These are phyloP conservation scores for Galagoides demidoff DNA, from an alignment of 2,797 vertebrate genomes.

Conservation along the genomic window DNA sequence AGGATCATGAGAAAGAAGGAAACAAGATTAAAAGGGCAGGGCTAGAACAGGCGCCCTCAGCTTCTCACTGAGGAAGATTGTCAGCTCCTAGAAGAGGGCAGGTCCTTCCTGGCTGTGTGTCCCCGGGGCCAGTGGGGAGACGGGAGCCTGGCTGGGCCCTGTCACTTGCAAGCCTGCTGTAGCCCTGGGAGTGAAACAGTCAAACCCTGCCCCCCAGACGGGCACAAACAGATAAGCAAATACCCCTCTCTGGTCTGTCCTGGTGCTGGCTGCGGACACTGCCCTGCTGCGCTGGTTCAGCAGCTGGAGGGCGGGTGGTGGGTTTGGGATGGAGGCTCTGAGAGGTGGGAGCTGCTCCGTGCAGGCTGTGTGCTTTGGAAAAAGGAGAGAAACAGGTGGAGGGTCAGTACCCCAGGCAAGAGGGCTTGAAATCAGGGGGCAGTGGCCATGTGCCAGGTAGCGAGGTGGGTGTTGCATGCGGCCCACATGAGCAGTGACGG, in stretches of 20 bases:
- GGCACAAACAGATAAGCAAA: background rate
- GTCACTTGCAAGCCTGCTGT: background rate
- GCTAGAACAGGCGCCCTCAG: fast-evolving
- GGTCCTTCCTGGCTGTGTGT: fast-evolving
- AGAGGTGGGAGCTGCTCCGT: background rate
- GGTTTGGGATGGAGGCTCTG: background rate
- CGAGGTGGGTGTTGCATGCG: background rate
- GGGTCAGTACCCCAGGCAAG: too few species aligned
- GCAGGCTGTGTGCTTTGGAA: too few species aligned
- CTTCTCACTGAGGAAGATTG: fast-evolving
- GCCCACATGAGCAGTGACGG: background rate
- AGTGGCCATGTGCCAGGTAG: background rate
- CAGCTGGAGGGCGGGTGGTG: background rate
- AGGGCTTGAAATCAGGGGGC: background rate
- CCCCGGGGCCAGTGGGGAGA: background rate
- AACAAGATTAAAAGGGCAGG: fast-evolving
- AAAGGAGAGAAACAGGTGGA: background rate
- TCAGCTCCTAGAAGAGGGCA: background rate
- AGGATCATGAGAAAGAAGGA: fast-evolving
- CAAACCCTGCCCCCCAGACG: background rate
- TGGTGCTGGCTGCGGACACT: fast-evolving
- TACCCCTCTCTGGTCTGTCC: background rate
- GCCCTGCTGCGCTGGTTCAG: fast-evolving
- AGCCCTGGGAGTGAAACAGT: too few species aligned
- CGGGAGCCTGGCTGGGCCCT: fast-evolving